phyloP scores from a whole-genome alignment of 2,888 invertebrate genomes.

The Deilephila elpenor region DNA sequence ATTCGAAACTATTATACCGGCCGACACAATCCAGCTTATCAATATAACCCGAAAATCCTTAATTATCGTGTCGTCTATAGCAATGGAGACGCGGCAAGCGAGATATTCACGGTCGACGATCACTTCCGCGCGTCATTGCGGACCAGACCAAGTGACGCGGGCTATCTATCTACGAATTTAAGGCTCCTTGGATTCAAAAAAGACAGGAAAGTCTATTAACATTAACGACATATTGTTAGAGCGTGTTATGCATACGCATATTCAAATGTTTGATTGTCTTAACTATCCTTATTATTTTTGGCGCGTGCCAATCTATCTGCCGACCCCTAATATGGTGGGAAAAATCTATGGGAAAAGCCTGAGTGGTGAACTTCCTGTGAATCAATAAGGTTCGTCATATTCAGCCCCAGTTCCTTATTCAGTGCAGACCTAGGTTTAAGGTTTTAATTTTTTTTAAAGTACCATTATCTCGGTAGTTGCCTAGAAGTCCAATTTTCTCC shows the following conservation, averaged over 20 bases:
- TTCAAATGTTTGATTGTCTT: neutral
- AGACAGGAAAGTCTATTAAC: neutral
- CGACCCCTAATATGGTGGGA: too few species aligned
- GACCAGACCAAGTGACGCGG: conserved; percentile 33
- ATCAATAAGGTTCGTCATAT: too few species aligned
- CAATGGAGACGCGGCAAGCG: conserved; percentile 33
- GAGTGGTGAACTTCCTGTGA: too few species aligned
- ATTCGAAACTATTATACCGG: too few species aligned
- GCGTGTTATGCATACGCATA: neutral
- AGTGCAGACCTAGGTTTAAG: too few species aligned
- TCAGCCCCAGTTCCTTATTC: too few species aligned
- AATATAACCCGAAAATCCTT: neutral
- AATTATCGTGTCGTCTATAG: conserved; percentile 30
- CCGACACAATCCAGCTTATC: neutral
- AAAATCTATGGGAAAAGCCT: too few species aligned
- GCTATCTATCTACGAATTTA: conserved; percentile 21
- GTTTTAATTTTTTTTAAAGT: too few species aligned
- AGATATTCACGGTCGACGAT: conserved; percentile 34
- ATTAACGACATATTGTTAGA: conserved; percentile 4
- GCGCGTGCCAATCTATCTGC: too few species aligned
- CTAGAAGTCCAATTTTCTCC: too few species aligned
- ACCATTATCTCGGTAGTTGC: too few species aligned
- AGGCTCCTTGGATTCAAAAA: conserved; percentile 12
- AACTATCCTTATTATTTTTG: too few species aligned
- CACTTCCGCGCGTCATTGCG: conserved; percentile 44